phyloP scores from a whole-genome alignment of 1,140 invertebrate genomes.

The Trachymyrmex cornetzi region DNA sequence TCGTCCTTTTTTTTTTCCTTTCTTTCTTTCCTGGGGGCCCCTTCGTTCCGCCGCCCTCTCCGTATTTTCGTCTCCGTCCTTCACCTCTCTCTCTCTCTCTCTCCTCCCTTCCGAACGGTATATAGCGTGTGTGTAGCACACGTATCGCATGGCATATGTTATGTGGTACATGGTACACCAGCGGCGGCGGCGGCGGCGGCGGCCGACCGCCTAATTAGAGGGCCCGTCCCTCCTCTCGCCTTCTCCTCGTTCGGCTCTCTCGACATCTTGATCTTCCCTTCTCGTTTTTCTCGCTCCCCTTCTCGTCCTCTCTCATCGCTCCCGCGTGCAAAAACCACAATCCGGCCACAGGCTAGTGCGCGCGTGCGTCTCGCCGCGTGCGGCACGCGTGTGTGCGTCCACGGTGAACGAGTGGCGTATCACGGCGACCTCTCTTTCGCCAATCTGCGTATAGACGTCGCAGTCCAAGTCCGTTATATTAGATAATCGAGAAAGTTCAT shows the following conservation, averaged over 20 bases:
- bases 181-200: constrained; percentile 77
- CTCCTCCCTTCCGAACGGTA: constrained; percentile 66
- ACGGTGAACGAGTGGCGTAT: constrained; percentile 1
- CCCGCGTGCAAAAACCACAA: constrained; percentile 58
- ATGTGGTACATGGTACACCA: constrained; percentile 76
- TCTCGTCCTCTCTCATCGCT: constrained; percentile 17
- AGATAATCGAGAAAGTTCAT: not conserved
- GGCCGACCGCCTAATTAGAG: constrained; percentile 82
- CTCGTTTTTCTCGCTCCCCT: constrained; percentile 39
- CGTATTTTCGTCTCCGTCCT: constrained; percentile 35
- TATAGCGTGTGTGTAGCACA: constrained; percentile 72
- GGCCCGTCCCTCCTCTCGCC: constrained; percentile 73
- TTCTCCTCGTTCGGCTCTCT: constrained; percentile 36
- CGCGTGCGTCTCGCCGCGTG: constrained; percentile 15
- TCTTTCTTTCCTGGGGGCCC: constrained; percentile 34
- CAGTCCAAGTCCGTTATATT: not conserved
- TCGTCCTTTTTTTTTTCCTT: constrained; percentile 58
- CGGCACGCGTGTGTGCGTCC: constrained; percentile 11
- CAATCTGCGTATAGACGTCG: not conserved
- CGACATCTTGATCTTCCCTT: constrained; percentile 51
- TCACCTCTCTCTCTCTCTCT: not conserved
- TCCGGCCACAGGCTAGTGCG: constrained; percentile 37
- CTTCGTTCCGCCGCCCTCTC: constrained; percentile 47
- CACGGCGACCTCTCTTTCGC: constrained; percentile 18
- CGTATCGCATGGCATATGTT: constrained; percentile 81